Percentiles rank a stretch among this genome's conserved stretches.
Evolutionary conservation across 2,797 vertebrate genomes (phyloP).

Genomic region (Lagodon rhomboides): DNA sequence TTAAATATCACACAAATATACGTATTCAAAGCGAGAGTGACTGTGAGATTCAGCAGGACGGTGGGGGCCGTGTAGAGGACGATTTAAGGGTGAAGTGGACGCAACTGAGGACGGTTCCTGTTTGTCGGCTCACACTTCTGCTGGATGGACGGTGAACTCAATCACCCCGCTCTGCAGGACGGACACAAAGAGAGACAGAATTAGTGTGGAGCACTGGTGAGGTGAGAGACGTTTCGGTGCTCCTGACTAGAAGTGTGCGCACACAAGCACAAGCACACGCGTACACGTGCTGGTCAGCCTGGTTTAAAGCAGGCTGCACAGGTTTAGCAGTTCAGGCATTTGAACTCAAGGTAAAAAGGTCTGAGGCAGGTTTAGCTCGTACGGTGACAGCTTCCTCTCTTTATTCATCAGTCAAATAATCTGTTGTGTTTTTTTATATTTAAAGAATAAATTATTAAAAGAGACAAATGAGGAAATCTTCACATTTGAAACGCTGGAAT

Average conservation of each 20-base stretch:
- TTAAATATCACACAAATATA: conserved; percentile 1
- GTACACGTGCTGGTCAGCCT: not conserved
- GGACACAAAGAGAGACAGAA: conserved; percentile 27
- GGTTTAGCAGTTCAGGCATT: conserved; percentile 33
- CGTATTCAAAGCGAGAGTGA: conserved; percentile 10
- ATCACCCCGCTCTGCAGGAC: conserved; percentile 66
- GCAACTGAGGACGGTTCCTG: not conserved
- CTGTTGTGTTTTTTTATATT: no score
- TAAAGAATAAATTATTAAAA: not conserved
- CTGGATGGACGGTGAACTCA: conserved; percentile 52
- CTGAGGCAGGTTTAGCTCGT: conserved; percentile 2
- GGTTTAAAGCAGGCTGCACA: conserved; percentile 42
- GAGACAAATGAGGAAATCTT: conserved; percentile 2
- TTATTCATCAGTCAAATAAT: not conserved
- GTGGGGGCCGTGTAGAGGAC: not conserved
- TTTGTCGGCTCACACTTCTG: conserved; percentile 51
- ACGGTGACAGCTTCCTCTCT: not conserved
- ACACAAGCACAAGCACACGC: conserved; percentile 13
- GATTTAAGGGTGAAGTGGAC: not conserved
- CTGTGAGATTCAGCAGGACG: not conserved
- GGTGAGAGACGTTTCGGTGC: conserved; percentile 9
- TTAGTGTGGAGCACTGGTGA: conserved; percentile 10
- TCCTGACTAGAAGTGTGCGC: not conserved
- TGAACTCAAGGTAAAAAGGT: not conserved
- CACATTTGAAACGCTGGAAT: not conserved